phyloP scores from a whole-genome alignment of 1,140 invertebrate genomes.

The Anoplolepis gracilipes region DNA sequence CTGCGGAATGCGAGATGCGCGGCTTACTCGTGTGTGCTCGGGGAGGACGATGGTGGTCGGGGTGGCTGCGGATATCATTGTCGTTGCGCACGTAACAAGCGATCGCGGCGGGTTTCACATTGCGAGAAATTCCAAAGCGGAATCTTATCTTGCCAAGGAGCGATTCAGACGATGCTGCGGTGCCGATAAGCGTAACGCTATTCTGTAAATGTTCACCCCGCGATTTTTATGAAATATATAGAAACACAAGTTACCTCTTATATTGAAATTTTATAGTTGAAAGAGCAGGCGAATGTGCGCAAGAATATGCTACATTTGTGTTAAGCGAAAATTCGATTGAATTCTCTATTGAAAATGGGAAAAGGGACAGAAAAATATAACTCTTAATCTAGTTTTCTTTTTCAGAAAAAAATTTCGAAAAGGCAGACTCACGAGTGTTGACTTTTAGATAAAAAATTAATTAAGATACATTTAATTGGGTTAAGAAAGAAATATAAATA shows the following conservation, averaged over 20 bases:
- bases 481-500: background rate
- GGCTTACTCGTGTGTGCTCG: background rate
- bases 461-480: background rate
- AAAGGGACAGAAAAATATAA: background rate
- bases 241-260: background rate
- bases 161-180: background rate
- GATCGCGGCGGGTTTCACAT: slow-evolving; percentile 30
- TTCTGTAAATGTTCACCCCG: background rate
- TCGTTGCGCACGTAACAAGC: slow-evolving; percentile 28
- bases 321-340: background rate
- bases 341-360: background rate
- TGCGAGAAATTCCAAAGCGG: slow-evolving; percentile 42
- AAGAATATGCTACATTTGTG: no score
- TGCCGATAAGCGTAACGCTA: background rate
- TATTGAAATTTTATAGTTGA: background rate
- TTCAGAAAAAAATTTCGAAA: background rate
- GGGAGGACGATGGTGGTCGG: background rate
- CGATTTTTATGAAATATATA: slow-evolving; percentile 29
- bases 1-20: slow-evolving; percentile 41
- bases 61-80: background rate
- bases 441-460: background rate
- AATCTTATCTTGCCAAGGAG: background rate
- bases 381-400: background rate
- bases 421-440: background rate
- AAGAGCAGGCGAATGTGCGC: no score